Conservation (phyloP, 2,888 invertebrate genomes). For the Atethmia centrago region DNA sequence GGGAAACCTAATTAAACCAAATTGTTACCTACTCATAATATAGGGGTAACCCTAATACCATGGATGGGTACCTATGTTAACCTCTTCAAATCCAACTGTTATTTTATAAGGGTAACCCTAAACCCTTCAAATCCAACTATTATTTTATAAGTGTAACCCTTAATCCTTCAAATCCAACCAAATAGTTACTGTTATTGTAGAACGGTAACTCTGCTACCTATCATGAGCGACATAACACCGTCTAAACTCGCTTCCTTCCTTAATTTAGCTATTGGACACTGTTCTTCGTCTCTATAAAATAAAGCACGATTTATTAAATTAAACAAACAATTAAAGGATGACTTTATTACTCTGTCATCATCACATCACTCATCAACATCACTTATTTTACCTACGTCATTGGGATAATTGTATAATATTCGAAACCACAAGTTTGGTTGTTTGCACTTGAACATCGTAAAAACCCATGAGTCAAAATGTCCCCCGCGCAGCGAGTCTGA, state of each 20-base stretch:
- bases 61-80: background rate
- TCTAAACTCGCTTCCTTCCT: background rate
- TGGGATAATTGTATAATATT: slow-evolving; percentile 46
- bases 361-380: too few species aligned
- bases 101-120: background rate
- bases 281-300: slow-evolving; percentile 21
- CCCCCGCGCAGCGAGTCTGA: slow-evolving; percentile 70
- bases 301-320: slow-evolving; percentile 28
- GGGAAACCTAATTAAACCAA: background rate
- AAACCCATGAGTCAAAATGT: slow-evolving; percentile 63
- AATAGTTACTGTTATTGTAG: too few species aligned
- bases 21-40: background rate
- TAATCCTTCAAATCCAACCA: background rate
- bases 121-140: background rate
- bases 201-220: background rate
- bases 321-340: slow-evolving; percentile 33
- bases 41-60: slow-evolving; percentile 2
- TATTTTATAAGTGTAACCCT: background rate
- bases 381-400: slow-evolving; percentile 52
- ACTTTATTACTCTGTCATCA: slow-evolving; percentile 26
- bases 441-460: slow-evolving; percentile 33
- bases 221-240: background rate
- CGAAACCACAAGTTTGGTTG: slow-evolving; percentile 44
- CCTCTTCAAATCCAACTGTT: background rate
- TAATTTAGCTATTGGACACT: background rate